A percentile compares a stretch with the other conserved stretches of the same genome.
Evolutionary conservation across 1,140 invertebrate species (phyloP).

Genomic region (Hylaeus volcanicus): DNA sequence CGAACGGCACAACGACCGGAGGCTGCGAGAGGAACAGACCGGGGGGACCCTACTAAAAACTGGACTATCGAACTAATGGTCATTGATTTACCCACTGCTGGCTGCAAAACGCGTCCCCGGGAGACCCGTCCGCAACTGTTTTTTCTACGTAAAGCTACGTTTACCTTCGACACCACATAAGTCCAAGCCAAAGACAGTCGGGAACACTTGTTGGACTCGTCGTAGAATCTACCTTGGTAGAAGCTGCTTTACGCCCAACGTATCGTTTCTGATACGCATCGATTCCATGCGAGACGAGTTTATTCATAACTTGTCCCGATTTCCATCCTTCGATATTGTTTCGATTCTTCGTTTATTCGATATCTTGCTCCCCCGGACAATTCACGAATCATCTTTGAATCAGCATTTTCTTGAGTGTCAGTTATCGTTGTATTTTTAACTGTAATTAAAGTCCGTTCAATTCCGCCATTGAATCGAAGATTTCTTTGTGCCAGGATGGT

Average conservation of each 20-base stretch:
- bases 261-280: no score
- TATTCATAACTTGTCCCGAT: no score
- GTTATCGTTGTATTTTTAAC: constrained; percentile 8
- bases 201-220: constrained; percentile 10
- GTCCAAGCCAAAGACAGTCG: background rate
- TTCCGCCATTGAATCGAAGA: background rate
- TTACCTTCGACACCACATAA: constrained; percentile 34
- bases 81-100: constrained; percentile 62
- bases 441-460: constrained; percentile 36
- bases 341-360: no score
- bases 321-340: no score
- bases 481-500: background rate
- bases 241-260: no score
- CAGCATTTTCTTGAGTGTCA: background rate
- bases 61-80: constrained; percentile 69
- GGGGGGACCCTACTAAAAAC: constrained; percentile 62
- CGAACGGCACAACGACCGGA: constrained; percentile 6
- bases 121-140: constrained; percentile 12
- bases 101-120: constrained; percentile 30
- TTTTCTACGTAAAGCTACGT: constrained; percentile 11
- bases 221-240: background rate
- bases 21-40: constrained; percentile 17
- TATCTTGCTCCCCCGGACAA: background rate
- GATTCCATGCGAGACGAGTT: no score
- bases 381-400: background rate